Conservation (phyloP, 2,113 vertebrate species). For the Hippocampus abdominalis region DNA sequence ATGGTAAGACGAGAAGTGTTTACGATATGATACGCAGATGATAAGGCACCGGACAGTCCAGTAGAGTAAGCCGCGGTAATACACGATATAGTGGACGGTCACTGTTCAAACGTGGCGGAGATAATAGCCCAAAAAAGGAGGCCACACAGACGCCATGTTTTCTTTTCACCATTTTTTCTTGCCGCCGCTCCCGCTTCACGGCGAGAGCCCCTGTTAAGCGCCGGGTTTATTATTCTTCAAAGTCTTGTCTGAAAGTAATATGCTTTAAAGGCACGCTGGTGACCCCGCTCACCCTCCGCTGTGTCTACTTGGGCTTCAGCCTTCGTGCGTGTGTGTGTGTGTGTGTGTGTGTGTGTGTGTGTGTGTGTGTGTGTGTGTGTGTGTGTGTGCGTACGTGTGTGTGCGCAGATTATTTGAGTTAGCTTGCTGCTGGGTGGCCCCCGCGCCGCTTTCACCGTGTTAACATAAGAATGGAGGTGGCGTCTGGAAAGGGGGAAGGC, state of each 20-base stretch:
- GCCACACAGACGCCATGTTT: conserved; percentile 79
- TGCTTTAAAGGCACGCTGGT: conserved; percentile 64
- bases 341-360: conserved; percentile 27
- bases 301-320: conserved; percentile 39
- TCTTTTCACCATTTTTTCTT: conserved; percentile 68
- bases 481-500: conserved; percentile 9
- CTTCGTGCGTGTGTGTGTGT: conserved; percentile 23
- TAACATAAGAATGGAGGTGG: conserved; percentile 78
- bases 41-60: too few species aligned
- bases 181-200: conserved; percentile 50
- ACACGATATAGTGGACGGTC: background rate
- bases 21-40: too few species aligned
- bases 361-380: conserved; percentile 28
- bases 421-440: conserved; percentile 74
- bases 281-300: conserved; percentile 2
- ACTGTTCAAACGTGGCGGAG: background rate
- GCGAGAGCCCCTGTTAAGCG: conserved; percentile 66
- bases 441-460: conserved; percentile 68
- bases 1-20: too few species aligned
- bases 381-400: conserved; percentile 27
- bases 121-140: background rate
- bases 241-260: conserved; percentile 71
- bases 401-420: conserved; percentile 70
- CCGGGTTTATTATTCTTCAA: conserved; percentile 77
- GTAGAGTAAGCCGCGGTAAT: too few species aligned